Base-by-base conservation (phyloP, 1,140 invertebrate species). In the Spodoptera litura region DNA sequence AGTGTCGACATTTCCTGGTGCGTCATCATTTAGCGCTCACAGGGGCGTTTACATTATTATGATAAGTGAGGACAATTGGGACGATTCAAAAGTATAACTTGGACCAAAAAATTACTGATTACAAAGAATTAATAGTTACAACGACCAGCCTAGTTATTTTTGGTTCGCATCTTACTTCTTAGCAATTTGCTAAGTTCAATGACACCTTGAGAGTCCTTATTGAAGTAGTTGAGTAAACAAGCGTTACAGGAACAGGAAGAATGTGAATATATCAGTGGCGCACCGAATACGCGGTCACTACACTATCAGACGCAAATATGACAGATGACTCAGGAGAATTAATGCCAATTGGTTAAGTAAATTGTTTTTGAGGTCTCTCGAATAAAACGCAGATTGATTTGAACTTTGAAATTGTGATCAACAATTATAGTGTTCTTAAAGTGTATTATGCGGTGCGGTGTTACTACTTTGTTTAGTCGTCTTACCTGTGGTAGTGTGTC, bases 401-500 rank as follows among this genome's bases (percentile, higher is more conserved):
- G 31, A 31, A 31, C 31, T 31, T 31, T 31, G 31, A 31, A 3
- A 6, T 44, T 44, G 38, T 44, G 6, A 1, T 44, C 38, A 5
- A 38, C 6, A 38, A 9, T 44, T 9, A 20, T 20, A 0, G 20
- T 20, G 20, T 2, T 44, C 38, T 6, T 44, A 10, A 44, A n/a
- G 52, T 53, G 11, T 55, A 15, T 10, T n/a, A 49, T 3, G 35
- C 20, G 38, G 38, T n/a, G 52, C 38, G 38, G 38, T n/a, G 52
- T 6, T 8, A 9, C 38, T 9, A 6, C 6, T n/a, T 3, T n/a
- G 11, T 55, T 38, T 68, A 62, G 35, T 74, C 27, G 20, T 56
- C 8, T 64, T 62, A 93, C 91, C 91, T 93, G 71, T 94, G 91
- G 78, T 91, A 94, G 78, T 93, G 90, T 83, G 93, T 93, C 13